These are phyloP conservation scores for Cosmia trapezina DNA, from an alignment of 2,888 invertebrate genomes.

Conservation along the genomic window DNA sequence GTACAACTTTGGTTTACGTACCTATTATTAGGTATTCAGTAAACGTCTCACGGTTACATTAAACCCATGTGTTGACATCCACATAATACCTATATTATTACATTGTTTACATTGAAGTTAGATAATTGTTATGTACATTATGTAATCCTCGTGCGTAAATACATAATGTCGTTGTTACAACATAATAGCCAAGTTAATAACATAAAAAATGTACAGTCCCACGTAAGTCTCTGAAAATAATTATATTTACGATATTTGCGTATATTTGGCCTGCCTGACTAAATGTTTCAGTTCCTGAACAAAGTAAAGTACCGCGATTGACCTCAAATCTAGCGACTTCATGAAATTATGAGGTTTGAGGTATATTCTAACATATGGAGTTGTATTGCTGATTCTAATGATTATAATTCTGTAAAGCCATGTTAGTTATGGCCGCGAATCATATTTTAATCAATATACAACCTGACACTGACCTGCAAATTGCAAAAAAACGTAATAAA, in stretches of 20 bases:
- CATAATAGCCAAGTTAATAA: slow-evolving; percentile 18
- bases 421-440: too few species aligned
- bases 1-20: background rate
- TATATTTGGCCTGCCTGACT: background rate
- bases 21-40: slow-evolving; percentile 13
- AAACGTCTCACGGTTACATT: slow-evolving; percentile 20
- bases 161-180: slow-evolving; percentile 18
- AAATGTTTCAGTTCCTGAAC: background rate
- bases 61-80: slow-evolving; percentile 21
- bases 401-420: too few species aligned
- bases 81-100: slow-evolving; percentile 12
- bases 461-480: too few species aligned
- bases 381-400: too few species aligned
- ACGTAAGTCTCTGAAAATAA: background rate
- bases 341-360: too few species aligned
- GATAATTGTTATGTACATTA: slow-evolving; percentile 30
- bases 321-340: too few species aligned
- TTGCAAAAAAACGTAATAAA: too few species aligned
- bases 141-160: slow-evolving; percentile 6
- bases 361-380: too few species aligned
- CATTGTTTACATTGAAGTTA: slow-evolving; percentile 39
- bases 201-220: background rate
- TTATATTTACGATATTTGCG: background rate
- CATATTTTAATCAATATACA: too few species aligned
- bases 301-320: background rate